Percentiles rank a stretch among this genome's conserved stretches.
Evolutionary conservation across 2,888 invertebrate species (phyloP).

Genomic region (Prosapia bicincta): DNA sequence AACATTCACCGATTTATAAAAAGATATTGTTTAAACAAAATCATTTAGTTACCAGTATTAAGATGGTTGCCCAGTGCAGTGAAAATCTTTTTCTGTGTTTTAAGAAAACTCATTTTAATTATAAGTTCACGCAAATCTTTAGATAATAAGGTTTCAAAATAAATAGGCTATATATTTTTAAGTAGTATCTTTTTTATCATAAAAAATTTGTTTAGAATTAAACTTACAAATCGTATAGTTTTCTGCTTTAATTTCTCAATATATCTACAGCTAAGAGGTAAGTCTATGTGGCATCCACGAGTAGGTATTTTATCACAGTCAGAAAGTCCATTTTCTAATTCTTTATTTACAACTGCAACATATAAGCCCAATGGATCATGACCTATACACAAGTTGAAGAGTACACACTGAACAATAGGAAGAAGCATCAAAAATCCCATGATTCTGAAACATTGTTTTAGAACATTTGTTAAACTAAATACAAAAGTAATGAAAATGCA

Average conservation of each 20-base stretch:
- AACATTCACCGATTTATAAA: too few relatives aligned
- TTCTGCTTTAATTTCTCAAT: slow-evolving; percentile 35
- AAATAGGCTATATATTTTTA: too few relatives aligned
- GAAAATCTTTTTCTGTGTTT: too few relatives aligned
- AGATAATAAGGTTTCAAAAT: too few relatives aligned
- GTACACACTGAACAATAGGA: slow-evolving; percentile 73
- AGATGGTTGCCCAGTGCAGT: too few relatives aligned
- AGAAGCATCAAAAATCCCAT: slow-evolving; percentile 76
- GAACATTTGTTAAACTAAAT: neutral
- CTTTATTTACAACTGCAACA: slow-evolving; percentile 77
- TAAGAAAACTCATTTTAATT: too few relatives aligned
- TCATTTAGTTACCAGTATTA: too few relatives aligned
- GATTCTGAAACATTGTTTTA: slow-evolving; percentile 54
- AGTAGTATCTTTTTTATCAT: too few relatives aligned
- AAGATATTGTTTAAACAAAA: too few relatives aligned
- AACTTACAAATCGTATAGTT: slow-evolving; percentile 37
- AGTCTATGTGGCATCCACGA: slow-evolving; percentile 33
- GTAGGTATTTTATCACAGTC: slow-evolving; percentile 29
- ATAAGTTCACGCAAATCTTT: too few relatives aligned
- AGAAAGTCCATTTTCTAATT: slow-evolving; percentile 50
- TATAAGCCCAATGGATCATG: slow-evolving; percentile 67
- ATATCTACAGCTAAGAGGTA: slow-evolving; percentile 39
- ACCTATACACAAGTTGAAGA: slow-evolving; percentile 79
- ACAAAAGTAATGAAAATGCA: too few relatives aligned
- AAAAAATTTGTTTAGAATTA: too few relatives aligned